Evolutionary conservation across 2,113 vertebrate genomes (phyloP), one percentile per base, ranked within the genome.

Genomic region (Rutilus rutilus): DNA sequence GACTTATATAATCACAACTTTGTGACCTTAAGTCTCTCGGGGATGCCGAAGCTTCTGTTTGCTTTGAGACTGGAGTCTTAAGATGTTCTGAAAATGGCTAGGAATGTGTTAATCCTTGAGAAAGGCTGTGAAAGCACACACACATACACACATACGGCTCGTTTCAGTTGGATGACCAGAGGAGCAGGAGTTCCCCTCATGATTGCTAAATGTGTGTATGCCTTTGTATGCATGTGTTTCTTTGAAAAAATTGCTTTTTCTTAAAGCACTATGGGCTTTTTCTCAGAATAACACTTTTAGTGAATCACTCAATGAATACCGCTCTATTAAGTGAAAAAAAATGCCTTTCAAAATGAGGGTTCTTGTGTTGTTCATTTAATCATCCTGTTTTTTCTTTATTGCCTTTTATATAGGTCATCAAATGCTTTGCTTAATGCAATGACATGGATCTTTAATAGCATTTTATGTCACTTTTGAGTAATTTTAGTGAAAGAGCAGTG

Each of bases 71-170:
- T 84, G 86, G 78, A 89, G 89, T 90, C 86, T 92, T 91, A 90
- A 89, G 89, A 82, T 78, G 89, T 85, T 82, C 71, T 60, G 64
- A 86, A 62, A 84, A 62, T 47, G 80, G 67, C 78, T 89, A 85
- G 83, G 90, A 88, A 92, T 91, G 86, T 91, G 88, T 92, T 92
- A 92, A 94, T 92, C 90, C 88, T 73, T 77, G 15, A 21, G 90
- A 91, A 84, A 88, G 89, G 90, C 78, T 83, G 73, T 85, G 50
- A 84, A 83, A 33, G 76, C 12, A 15, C 64, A 79, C 54, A 77
- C n/a, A 59, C 57, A 83, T 17, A 59, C 62, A 64, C 45, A 64
- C 71, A 60, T 1, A 64, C 67, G 45, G 65, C 52, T 69, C 42
- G 17, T 23, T 85, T 87, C 50, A 83, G 87, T 80, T 67, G 50